These are phyloP conservation scores for Drosophila asahinai DNA, from an alignment of 1,140 invertebrate species.

Conservation along the genomic window DNA sequence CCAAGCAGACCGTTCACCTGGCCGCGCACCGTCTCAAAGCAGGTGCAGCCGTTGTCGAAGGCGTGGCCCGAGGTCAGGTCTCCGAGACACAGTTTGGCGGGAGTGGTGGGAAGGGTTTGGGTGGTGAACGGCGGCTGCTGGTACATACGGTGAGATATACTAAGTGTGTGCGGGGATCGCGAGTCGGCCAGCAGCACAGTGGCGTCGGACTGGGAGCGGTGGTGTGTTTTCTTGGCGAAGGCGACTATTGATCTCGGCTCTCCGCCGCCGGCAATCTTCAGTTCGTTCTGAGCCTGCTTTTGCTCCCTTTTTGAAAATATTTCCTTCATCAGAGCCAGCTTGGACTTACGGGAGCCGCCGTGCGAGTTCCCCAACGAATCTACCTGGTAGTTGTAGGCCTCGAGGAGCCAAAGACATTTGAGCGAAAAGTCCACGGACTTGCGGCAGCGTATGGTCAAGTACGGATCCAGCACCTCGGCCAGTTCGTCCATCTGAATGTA, in stretches of 20 bases:
- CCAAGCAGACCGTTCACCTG: conserved; percentile 91
- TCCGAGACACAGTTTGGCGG: conserved; percentile 91
- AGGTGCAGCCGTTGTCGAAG: conserved; percentile 98
- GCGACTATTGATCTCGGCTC: conserved; percentile 44
- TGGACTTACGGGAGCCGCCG: conserved; percentile 70
- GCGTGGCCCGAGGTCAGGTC: conserved; percentile 96
- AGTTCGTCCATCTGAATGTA: conserved; percentile 99
- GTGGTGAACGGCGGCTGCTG: conserved; percentile 81
- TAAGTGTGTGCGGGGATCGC: conserved; percentile 56
- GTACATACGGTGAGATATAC: conserved; percentile 84
- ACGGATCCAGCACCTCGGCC: conserved; percentile 97
- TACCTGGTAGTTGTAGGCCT: conserved; percentile 90
- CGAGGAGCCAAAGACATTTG: conserved; percentile 97
- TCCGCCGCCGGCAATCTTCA: neutral
- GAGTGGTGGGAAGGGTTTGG: conserved; percentile 72
- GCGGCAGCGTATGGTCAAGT: conserved; percentile 97
- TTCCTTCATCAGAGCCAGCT: conserved; percentile 85
- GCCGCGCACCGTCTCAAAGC: conserved; percentile 88
- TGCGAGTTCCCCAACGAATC: conserved; percentile 63
- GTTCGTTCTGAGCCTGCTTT: conserved; percentile 54
- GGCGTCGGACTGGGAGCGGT: conserved; percentile 96
- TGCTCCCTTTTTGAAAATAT: conserved; percentile 80
- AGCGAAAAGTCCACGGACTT: conserved; percentile 97
- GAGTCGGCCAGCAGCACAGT: conserved; percentile 87
- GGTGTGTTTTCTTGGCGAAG: conserved; percentile 84